Conservation (phyloP, 1,140 invertebrate genomes). For the Caenorhabditis briggsae region DNA sequence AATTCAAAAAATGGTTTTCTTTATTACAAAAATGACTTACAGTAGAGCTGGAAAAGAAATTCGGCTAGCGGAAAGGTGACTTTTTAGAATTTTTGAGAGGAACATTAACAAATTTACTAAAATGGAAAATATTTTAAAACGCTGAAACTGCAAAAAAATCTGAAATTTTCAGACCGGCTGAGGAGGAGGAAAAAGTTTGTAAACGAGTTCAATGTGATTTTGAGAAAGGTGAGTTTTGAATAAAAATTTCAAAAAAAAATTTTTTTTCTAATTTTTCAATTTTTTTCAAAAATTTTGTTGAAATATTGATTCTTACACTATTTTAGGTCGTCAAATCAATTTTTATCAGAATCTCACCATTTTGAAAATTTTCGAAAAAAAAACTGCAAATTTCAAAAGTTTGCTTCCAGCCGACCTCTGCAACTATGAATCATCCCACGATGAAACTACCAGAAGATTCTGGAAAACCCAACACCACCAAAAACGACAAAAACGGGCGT, state of each 20-base stretch:
- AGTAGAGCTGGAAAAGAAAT: slow-evolving; percentile 37
- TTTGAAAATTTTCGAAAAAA: too few species aligned
- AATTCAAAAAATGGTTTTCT: background rate
- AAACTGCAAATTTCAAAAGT: background rate
- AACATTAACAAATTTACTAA: background rate
- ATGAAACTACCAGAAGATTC: background rate
- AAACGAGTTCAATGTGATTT: slow-evolving; percentile 22
- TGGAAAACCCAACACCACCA: background rate
- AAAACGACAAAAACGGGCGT: background rate
- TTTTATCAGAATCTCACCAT: too few species aligned
- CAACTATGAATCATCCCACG: slow-evolving; percentile 30
- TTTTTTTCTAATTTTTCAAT: too few species aligned
- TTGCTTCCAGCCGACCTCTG: slow-evolving; percentile 2
- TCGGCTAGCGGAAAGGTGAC: slow-evolving; percentile 32
- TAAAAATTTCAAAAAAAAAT: too few species aligned
- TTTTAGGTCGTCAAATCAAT: too few species aligned
- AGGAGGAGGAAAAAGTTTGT: slow-evolving; percentile 12
- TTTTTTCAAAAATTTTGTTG: too few species aligned
- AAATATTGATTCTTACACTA: too few species aligned
- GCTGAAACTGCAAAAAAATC: background rate
- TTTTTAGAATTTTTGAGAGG: background rate
- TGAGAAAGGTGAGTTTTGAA: slow-evolving; percentile 19
- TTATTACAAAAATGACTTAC: slow-evolving; percentile 8
- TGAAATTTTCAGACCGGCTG: background rate
- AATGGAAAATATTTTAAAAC: background rate